Evolutionary conservation across 2,113 vertebrate genomes (phyloP), one percentile per base, ranked within the genome.

Genomic region (Nettapus auritus): DNA sequence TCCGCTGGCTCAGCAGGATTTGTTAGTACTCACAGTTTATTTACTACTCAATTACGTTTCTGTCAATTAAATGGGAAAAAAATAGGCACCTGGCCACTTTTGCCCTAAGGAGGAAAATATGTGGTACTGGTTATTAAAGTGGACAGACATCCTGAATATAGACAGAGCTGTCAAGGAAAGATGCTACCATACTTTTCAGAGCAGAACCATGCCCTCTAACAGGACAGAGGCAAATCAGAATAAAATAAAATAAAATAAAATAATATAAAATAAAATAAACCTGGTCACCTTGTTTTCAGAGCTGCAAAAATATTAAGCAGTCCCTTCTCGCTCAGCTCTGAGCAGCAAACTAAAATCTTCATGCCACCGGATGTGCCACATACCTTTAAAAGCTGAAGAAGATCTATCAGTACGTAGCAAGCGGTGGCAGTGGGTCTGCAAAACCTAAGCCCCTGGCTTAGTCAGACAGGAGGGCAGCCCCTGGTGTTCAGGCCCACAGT

Each of bases 361-460:
- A 0, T 25, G 4, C 6, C 8, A 38, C 26, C 50, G 21, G 23
- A 21, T 3, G 3, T 36, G 13, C 56, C 20, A 17, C 9, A 6
- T 22, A 29, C 29, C 56, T 84, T 81, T 66, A 70, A 55, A 78
- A 84, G 18, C 52, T 31, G 56, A 73, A 63, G 56, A 40, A 36
- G 66, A 59, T 38, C 48, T 40, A 19, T 10, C 7, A 38, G 17
- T 73, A 25, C 31, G 80, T 29, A 81, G 34, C 52, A 70, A 84
- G 36, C 13, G 11, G 64, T 36, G 52, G 62, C 73, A 68, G 3
- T 3, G 2, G 8, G 13, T 63, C 89, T 86, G 48, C 36, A 73
- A 31, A 25, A 50, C 34, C 70, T 75, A 1, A 53, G n/a, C 18
- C 42, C 20, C 40, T 28, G 56, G 22, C 66, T 48, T 11, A 42